A percentile compares a stretch with the other conserved stretches of the same genome.
These are phyloP conservation scores for Entomyzon cyanotis DNA, from an alignment of 2,113 vertebrate species.

Conservation along the genomic window DNA sequence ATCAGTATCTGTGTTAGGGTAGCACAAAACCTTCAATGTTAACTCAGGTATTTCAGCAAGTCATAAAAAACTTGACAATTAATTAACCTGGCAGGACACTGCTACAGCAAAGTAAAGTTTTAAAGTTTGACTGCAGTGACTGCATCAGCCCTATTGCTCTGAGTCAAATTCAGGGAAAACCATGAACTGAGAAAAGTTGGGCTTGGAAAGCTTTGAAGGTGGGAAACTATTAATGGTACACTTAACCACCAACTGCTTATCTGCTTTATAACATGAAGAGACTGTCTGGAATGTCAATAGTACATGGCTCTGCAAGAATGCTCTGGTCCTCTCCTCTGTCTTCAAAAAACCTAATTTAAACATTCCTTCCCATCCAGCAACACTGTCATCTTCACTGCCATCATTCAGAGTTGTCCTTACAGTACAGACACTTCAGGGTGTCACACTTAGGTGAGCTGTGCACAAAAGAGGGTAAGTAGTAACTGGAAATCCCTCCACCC, in stretches of 20 bases:
- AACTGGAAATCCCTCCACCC: neutral
- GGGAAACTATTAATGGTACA: neutral
- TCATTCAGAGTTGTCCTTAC: neutral
- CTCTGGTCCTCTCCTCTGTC: neutral
- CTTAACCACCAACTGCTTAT: neutral
- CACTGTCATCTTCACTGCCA: neutral
- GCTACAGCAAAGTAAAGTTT: neutral
- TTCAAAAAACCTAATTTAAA: neutral
- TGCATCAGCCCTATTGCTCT: neutral
- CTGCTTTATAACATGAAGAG: neutral
- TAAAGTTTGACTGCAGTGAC: neutral
- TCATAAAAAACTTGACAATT: neutral
- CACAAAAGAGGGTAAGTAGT: neutral
- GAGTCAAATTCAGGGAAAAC: neutral
- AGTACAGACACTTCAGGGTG: neutral
- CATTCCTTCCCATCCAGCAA: neutral
- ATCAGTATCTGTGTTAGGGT: neutral
- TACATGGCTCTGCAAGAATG: neutral
- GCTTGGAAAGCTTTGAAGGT: neutral
- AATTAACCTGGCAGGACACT: neutral
- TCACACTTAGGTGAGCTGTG: neutral
- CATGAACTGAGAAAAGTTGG: neutral
- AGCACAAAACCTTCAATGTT: neutral
- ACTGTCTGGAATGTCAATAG: neutral
- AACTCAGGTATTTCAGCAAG: neutral